A percentile compares a stretch with the other conserved stretches of the same genome.
phyloP scores from a whole-genome alignment of 2,797 vertebrate species.

The Squalus acanthias region DNA sequence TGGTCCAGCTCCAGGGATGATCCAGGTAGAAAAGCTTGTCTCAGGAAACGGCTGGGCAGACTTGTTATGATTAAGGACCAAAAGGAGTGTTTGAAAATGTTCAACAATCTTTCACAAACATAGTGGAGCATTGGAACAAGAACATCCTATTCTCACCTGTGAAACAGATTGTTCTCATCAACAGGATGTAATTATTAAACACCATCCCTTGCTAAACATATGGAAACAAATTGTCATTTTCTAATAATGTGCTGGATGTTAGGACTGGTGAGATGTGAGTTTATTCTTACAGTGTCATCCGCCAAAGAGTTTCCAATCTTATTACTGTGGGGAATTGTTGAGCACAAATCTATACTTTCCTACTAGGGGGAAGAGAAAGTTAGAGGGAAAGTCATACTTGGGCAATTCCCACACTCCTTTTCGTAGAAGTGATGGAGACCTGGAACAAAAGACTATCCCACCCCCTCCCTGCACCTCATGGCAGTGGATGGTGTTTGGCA shows the following conservation, averaged over 20 bases:
- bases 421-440: background rate
- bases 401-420: background rate
- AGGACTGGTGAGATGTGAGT: background rate
- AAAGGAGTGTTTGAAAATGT: background rate
- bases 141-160: constrained; percentile 29
- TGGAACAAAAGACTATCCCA: background rate
- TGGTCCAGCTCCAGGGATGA: background rate
- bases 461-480: background rate
- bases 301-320: background rate
- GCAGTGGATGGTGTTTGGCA: background rate
- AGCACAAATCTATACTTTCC: background rate
- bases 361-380: background rate
- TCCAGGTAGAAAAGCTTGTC: background rate
- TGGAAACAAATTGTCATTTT: background rate
- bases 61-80: background rate
- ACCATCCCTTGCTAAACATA: background rate
- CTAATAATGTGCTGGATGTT: background rate
- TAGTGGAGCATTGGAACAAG: background rate
- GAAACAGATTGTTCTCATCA: constrained; percentile 23
- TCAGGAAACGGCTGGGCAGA: background rate
- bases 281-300: background rate
- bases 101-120: constrained; percentile 14
- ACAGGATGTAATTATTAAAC: constrained; percentile 34
- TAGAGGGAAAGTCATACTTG: background rate
- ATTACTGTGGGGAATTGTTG: background rate